Base-by-base conservation (phyloP, 2,113 vertebrate genomes). In the Notarius quadriscutis region DNA sequence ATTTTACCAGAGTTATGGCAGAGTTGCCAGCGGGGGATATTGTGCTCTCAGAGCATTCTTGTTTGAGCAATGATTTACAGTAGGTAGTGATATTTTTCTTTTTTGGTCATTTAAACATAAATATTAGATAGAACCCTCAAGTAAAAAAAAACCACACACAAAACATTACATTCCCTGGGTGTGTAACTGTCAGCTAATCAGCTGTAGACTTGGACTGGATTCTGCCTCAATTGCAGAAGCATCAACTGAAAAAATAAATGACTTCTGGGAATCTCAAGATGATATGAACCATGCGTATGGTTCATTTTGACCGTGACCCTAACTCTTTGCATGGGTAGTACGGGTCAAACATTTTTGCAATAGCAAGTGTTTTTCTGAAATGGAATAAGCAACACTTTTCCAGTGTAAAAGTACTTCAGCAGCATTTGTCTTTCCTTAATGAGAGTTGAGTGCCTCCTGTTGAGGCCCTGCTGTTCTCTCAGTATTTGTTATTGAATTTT, bases 101-200 rank as follows among this genome's bases (percentile, higher is more conserved):
- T 51, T 77, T 51, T 78, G 25, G 53, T 53, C 51, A 27, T 78
- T 53, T 78, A 78, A 78, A 78, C 55, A 12, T 78, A 55, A 78
- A 78, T 27, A 15, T 27, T 53, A 78, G 12, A 78, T 78, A 53
- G 22, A 55, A 1, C 22, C 50, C 2, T 78, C 14, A 25, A 15
- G 2, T 2, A n/a, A 50, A n/a, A 53, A n/a, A 77, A 53, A 11
- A n/a, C 2, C 34, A 41, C 34, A 41, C 34, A 41, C 34, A 41
- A 2, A 2, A 41, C 6, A 51, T 1, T 51, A n/a, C 9, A 51
- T 51, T 77, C 22, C 20, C 48, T 77, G 71, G 7, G 41, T 18
- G 48, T 74, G 74, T 77, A 12, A 14, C 48, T 14, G 74, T 50
- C 74, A 77, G 4, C 18, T 25, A 20, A 8, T 53, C 41, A 77